phyloP scores from a whole-genome alignment of 1,140 invertebrate genomes.

The Chrysoperla carnea region DNA sequence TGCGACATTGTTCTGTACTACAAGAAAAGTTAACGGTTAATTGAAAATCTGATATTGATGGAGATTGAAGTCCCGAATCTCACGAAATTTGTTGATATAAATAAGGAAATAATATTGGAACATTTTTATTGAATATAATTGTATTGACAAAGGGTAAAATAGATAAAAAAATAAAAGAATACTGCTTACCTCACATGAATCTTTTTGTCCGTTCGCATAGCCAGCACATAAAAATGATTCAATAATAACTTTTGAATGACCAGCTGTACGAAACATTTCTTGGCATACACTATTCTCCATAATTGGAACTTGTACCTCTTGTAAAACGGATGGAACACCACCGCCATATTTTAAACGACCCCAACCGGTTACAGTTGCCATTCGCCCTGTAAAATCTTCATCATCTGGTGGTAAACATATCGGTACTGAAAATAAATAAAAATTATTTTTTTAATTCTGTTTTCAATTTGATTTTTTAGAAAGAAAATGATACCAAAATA shows the following conservation, averaged over 20 bases:
- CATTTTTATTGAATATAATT: no score
- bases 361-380: slow-evolving; percentile 69
- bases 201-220: slow-evolving; percentile 79
- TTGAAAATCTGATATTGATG: no score
- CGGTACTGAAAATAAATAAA: slow-evolving; percentile 40
- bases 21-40: no score
- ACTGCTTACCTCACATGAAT: slow-evolving; percentile 74
- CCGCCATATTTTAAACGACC: slow-evolving; percentile 53
- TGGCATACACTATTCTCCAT: slow-evolving; percentile 83
- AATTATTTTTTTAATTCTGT: background rate
- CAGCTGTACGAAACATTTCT: slow-evolving; percentile 82
- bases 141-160: no score
- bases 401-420: slow-evolving; percentile 76
- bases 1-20: no score
- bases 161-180: background rate
- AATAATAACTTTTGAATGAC: slow-evolving; percentile 71
- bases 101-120: no score
- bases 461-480: no score
- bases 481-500: no score
- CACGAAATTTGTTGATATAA: no score
- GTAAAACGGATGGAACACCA: slow-evolving; percentile 70
- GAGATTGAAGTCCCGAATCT: no score
- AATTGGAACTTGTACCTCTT: slow-evolving; percentile 83
- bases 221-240: slow-evolving; percentile 87
- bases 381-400: slow-evolving; percentile 64